Evolutionary conservation across 2,113 vertebrate species (phyloP).

Genomic region (Seriola dumerili): DNA sequence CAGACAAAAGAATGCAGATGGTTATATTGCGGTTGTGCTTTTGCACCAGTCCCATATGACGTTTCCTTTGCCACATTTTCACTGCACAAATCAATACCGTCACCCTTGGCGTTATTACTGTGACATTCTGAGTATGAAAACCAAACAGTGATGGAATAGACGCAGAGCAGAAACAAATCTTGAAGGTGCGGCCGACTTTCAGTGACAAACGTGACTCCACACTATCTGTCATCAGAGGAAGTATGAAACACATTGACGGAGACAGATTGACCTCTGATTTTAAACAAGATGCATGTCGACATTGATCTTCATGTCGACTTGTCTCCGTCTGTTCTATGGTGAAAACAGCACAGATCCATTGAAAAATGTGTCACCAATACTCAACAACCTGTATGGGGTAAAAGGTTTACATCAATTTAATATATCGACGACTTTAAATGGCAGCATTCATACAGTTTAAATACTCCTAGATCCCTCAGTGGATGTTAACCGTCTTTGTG

Average conservation of each 20-base stretch:
- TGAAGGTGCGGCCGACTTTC: neutral
- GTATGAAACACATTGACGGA: neutral
- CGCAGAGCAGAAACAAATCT: neutral
- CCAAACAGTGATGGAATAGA: slow-evolving; percentile 22
- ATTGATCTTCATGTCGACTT: slow-evolving; percentile 12
- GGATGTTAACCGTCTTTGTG: neutral
- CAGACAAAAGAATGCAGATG: neutral
- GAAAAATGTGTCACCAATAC: neutral
- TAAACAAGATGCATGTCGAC: slow-evolving; percentile 11
- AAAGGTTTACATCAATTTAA: neutral
- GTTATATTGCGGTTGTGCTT: neutral
- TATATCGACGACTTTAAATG: neutral
- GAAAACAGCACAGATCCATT: slow-evolving; percentile 14
- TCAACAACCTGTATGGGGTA: neutral
- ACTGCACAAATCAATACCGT: slow-evolving; percentile 6
- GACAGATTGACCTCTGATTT: slow-evolving; percentile 1
- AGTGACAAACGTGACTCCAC: neutral
- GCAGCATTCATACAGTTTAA: neutral
- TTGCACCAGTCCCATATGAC: neutral
- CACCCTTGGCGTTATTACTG: slow-evolving; percentile 11
- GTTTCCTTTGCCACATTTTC: slow-evolving; percentile 6
- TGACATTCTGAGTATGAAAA: slow-evolving; percentile 42
- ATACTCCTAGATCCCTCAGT: neutral
- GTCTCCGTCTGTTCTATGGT: neutral
- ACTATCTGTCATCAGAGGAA: neutral